phyloP scores from a whole-genome alignment of 2,797 vertebrate genomes.

The Decapterus maruadsi region DNA sequence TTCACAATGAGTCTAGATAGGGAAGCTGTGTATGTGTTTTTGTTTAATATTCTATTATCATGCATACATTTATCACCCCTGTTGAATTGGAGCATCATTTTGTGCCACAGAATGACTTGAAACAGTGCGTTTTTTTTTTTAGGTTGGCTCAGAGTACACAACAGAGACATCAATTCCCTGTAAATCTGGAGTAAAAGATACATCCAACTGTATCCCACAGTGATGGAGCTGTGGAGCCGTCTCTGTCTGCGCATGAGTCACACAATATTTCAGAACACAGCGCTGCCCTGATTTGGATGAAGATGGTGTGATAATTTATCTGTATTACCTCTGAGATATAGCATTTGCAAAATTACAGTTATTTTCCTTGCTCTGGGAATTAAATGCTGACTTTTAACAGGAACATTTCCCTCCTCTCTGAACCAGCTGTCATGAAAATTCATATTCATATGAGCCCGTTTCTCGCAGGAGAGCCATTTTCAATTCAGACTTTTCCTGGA shows the following conservation, averaged over 20 bases:
- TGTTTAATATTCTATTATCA: constrained; percentile 53
- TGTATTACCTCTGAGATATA: constrained; percentile 36
- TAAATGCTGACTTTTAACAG: constrained; percentile 40
- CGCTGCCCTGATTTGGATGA: constrained; percentile 54
- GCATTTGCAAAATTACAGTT: constrained; percentile 55
- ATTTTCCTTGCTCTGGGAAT: constrained; percentile 46
- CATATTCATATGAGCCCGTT: constrained; percentile 4
- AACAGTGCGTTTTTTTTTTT: constrained; percentile 29
- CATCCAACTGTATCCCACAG: constrained; percentile 35
- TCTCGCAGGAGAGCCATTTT: not conserved
- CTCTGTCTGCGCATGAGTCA: constrained; percentile 46
- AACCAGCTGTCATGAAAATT: constrained; percentile 34
- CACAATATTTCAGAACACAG: constrained; percentile 46
- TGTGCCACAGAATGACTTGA: constrained; percentile 30
- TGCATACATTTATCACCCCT: constrained; percentile 51
- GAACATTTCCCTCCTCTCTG: constrained; percentile 27
- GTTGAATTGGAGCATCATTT: constrained; percentile 46
- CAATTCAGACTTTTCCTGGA: constrained; percentile 18
- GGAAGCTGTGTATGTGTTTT: constrained; percentile 24
- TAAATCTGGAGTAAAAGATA: constrained; percentile 43
- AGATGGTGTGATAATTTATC: constrained; percentile 46
- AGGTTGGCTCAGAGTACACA: constrained; percentile 37
- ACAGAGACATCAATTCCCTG: constrained; percentile 39
- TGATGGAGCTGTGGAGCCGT: constrained; percentile 37
- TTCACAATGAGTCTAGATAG: constrained; percentile 19